Evolutionary conservation across 2,113 vertebrate species (phyloP), one percentile per base, ranked within the genome.

Genomic region (Cisticola juncidis): DNA sequence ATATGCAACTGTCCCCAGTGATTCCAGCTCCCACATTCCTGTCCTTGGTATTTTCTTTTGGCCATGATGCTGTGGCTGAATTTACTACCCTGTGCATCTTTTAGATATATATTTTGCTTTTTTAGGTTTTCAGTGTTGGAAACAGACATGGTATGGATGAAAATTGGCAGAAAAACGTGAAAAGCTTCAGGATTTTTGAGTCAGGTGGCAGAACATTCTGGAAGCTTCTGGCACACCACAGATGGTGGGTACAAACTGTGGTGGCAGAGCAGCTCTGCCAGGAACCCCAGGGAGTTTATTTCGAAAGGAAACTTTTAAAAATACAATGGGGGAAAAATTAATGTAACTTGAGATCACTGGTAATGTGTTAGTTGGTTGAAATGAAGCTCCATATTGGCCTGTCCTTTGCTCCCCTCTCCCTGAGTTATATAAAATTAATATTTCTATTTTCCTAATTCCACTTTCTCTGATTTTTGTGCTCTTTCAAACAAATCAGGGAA

Each of bases 161-260:
- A 97, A 97, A 97, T 95, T 95, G 96, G 97, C 95, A 97, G 92
- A 97, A 96, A 91, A 84, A 92, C 35, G 72, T 94, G 96, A 98
- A 97, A 97, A 98, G 93, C 96, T 96, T 95, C 88, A 97, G 96
- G 96, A 97, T 95, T 96, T 96, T 96, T 85, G 94, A 97, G 95
- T 98, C 97, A 98, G 97, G 98, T 98, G 97, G 97, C 97, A 96
- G 98, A 96, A 92, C 97, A 96, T 98, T 96, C 96, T 97, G 98
- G 96, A 97, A 97, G 96, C 96, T 97, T 97, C 97, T 97, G 96
- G 94, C 88, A 97, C 93, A 93, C 90, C 93, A 97, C 97, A 98
- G 98, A 98, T 98, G 98, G 98, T 95, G 2, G 87, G 48, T 94
- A 95, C 96, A 97, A 98, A 98, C 95, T 98, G 97, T 97, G 94